Evolutionary conservation across 2,797 vertebrate species (phyloP), one percentile per base, ranked within the genome.

Genomic region (Pangasius larnaudii): DNA sequence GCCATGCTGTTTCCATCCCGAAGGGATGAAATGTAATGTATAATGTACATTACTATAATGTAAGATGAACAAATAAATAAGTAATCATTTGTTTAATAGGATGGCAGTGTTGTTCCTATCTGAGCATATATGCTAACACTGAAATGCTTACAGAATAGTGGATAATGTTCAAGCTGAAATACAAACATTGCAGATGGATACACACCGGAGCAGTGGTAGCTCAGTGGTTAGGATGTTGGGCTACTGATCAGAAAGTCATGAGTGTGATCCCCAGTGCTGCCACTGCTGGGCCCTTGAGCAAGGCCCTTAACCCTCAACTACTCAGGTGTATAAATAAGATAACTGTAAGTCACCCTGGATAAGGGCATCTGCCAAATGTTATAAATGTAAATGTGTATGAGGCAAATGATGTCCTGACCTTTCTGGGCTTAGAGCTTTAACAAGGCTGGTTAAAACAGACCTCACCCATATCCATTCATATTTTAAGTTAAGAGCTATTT

Each of bases 121-220:
- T 14, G 10, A 9, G n/a, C 24, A 77, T 61, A 24, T 81, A 88
- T 74, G 36, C 36, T 58, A 51, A 85, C 65, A 79, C 39, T 14
- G 19, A 86, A 86, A 88, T 88, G 39, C 83, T 82, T 86, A 84
- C 87, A 84, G 77, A 90, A 89, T 90, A 59, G 65, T 51, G 79
- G 81, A 74, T 84, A 24, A 84, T 63, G 56, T 84, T 65, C 56
- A 86, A 69, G 5, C 81, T 90, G 39, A 91, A 85, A 89, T 85
- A 42, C 67, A 89, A 90, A 89, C 86, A 59, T 30, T 49, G 30
- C 63, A 30, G 63, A 84, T 82, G 58, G n/a, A 72, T 71, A 33
- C 58, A 30, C 53, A 78, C 69, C 78, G 24, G 39, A 58, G 58
- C 30, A 24, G n/a, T n/a, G n/a, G n/a, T n/a, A n/a, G n/a, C n/a